Base-by-base conservation (phyloP, 1,140 invertebrate species). In the Patella vulgata region DNA sequence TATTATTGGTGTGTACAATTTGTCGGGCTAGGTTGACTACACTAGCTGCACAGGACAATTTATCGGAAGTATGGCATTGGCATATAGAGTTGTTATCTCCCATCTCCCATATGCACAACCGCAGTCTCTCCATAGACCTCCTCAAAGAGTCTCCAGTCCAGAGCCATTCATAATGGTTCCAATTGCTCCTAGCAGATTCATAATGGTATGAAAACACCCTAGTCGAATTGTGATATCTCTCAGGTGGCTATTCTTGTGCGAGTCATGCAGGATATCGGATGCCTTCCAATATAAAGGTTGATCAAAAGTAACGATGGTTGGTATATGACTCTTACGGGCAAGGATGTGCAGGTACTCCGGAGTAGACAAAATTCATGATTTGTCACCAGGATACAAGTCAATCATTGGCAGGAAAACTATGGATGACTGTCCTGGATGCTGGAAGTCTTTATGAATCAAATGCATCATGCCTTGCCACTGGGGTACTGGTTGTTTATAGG, bases 41-140 rank as follows among this genome's bases (percentile, higher is more conserved):
- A n/a, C n/a, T n/a, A n/a, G n/a, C n/a, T n/a, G n/a, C n/a, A n/a
- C n/a, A n/a, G n/a, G n/a, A n/a, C n/a, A n/a, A n/a, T n/a, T n/a
- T n/a, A n/a, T n/a, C n/a, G n/a, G n/a, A n/a, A n/a, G n/a, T n/a
- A n/a, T n/a, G n/a, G n/a, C n/a, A n/a, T n/a, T n/a, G n/a, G n/a
- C n/a, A n/a, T n/a, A n/a, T n/a, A n/a, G n/a, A n/a, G n/a, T n/a
- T n/a, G n/a, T n/a, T n/a, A n/a, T n/a, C n/a, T n/a, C n/a, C n/a
- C n/a, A n/a, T n/a, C n/a, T n/a, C n/a, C n/a, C 66, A 80, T 80
- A 66, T 83, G 80, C 2, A 74, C 64, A 46, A 77, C 71, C 39
- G 71, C 70, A 47, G 68, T 67, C 50, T 63, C 28, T n/a, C 55
- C 63, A 70, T 68, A 76, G 1, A 74, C 43, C 19, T 44, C 57